Evolutionary conservation across 1,140 invertebrate species (phyloP).

Genomic region (Drosophila sproati): DNA sequence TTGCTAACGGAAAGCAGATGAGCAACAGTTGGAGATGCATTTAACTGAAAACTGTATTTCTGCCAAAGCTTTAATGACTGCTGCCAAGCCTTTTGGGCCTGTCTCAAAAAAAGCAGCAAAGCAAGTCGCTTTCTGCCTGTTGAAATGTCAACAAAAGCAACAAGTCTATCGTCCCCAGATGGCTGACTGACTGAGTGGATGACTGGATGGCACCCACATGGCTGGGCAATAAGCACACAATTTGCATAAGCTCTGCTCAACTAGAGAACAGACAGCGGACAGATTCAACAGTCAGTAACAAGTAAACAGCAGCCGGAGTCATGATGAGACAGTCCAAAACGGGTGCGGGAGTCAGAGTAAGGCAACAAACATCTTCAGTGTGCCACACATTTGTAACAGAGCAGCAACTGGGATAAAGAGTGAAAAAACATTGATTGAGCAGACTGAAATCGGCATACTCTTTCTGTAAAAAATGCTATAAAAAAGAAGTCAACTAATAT

Average conservation of each 20-base stretch:
- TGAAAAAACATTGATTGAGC: background rate
- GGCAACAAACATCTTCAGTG: conserved; percentile 60
- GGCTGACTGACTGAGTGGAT: conserved; percentile 25
- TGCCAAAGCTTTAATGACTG: conserved; percentile 26
- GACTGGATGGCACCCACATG: conserved; percentile 73
- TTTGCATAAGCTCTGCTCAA: conserved; percentile 79
- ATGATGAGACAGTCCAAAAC: conserved; percentile 1
- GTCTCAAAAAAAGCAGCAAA: conserved; percentile 44
- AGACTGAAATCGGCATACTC: conserved; percentile 29
- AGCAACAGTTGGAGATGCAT: conserved; percentile 23
- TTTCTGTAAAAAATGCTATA: background rate
- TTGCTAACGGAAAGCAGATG: conserved; percentile 6
- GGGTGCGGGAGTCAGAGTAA: conserved; percentile 35
- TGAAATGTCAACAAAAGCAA: conserved; percentile 79
- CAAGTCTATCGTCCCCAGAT: conserved; percentile 65
- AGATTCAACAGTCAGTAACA: conserved; percentile 54
- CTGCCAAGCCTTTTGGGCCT: conserved; percentile 40
- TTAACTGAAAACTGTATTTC: conserved; percentile 21
- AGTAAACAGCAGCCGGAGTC: conserved; percentile 55
- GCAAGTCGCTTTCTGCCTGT: conserved; percentile 59
- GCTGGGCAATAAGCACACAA: conserved; percentile 69
- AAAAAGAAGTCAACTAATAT: too few species aligned
- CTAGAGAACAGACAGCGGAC: conserved; percentile 50
- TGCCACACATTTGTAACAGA: conserved; percentile 52
- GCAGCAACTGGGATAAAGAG: background rate